These are phyloP conservation scores for Helobdella robusta DNA, from an alignment of 2,888 invertebrate species.

Conservation along the genomic window DNA sequence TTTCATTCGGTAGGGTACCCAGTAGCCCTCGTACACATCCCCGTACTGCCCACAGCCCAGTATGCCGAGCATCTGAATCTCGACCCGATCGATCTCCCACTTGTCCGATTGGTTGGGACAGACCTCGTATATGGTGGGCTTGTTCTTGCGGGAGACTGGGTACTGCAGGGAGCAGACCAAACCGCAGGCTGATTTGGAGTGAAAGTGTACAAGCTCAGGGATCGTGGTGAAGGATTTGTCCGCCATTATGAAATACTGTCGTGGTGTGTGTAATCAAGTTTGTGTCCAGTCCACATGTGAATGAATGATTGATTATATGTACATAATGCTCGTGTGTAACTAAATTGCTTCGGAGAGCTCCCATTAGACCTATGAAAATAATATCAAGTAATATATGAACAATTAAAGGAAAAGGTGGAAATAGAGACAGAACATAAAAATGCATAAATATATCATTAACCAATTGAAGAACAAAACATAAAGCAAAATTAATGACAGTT, in stretches of 20 bases:
- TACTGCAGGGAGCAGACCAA: conserved; percentile 91
- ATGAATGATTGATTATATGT: no score
- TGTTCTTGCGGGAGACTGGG: conserved; percentile 70
- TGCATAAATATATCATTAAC: no score
- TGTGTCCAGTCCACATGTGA: no score
- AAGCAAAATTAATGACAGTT: no score
- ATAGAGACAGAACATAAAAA: no score
- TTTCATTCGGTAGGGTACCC: conserved; percentile 90
- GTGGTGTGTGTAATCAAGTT: no score
- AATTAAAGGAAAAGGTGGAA: no score
- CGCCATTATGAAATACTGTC: background rate
- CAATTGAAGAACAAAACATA: no score
- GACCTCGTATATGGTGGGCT: conserved; percentile 70
- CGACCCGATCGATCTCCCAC: conserved; percentile 75
- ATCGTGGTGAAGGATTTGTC: background rate
- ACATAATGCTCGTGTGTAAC: no score
- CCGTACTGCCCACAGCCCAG: conserved; percentile 76
- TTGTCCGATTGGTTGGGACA: conserved; percentile 41
- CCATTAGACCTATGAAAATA: background rate
- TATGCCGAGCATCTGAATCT: conserved; percentile 71
- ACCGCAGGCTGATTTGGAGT: conserved; percentile 88
- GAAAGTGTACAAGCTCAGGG: conserved; percentile 63
- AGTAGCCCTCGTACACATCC: conserved; percentile 81
- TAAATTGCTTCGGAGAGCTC: background rate
- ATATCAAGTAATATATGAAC: background rate